Base-by-base conservation (phyloP, 2,797 vertebrate genomes). In the Schizopygopsis malacanthus region DNA sequence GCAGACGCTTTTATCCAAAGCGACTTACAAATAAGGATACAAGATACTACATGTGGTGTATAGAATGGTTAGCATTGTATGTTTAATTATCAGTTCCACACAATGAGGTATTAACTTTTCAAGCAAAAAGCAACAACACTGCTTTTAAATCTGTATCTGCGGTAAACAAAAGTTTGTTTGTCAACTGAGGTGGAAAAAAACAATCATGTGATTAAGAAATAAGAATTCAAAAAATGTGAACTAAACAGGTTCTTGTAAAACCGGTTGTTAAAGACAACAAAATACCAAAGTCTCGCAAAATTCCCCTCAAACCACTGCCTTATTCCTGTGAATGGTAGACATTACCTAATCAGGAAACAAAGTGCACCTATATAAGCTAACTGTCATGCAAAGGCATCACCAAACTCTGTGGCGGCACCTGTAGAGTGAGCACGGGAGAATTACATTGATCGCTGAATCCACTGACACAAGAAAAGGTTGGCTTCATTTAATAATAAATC, bases 401-500 rank as follows among this genome's bases (percentile, higher is more conserved):
- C 67, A 70, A 22, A 70, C 9, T 41, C 22, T 41, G 18, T 70
- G 25, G 33, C 3, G 0, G 18, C 37, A 22, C 37, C 67, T 70
- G 67, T 61, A 61, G 59, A 12, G 65, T n/a, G 39, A 71, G 69
- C 39, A 43, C 39, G 43, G 39, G 5, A 71, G 20, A 71, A 41
- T 70, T 37, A 12, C 18, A 69, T 20, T 69, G 65, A 41, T 39
- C 1, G 39, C 39, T 45, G 22, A 45, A 71, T 71, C 41, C 22
- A n/a, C 37, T 41, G 37, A 41, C 18, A 70, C 9, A 69, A 69
- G 0, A 71, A 0, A 71, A 71, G 69, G 69, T 71, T 43, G 41
- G 69, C 69, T n/a, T 71, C 11, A n/a, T 71, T 71, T 71, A 71
- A 71, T 71, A 6, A 45, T 71, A 71, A 39, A 45, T 71, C 45